Evolutionary conservation across 2,797 vertebrate genomes (phyloP).

Genomic region (Gila robusta): DNA sequence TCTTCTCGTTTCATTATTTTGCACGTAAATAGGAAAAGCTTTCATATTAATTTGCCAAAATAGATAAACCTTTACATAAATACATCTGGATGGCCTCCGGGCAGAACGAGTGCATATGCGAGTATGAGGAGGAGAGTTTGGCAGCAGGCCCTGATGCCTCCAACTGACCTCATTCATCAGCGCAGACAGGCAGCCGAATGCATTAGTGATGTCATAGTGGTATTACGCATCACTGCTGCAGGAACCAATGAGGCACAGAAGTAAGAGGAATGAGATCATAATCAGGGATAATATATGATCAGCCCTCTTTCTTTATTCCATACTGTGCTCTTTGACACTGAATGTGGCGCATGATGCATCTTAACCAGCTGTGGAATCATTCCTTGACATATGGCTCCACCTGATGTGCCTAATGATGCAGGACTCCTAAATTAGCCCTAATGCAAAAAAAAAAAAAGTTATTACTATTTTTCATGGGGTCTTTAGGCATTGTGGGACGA

Average conservation of each 20-base stretch:
- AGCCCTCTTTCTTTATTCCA: neutral
- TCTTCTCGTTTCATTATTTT: slow-evolving; percentile 3
- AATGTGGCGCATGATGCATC: slow-evolving; percentile 8
- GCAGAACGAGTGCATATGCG: slow-evolving; percentile 1
- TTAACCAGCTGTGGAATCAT: slow-evolving; percentile 34
- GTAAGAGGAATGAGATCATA: slow-evolving; percentile 42
- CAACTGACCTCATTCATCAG: slow-evolving; percentile 40
- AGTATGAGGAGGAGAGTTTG: slow-evolving; percentile 2
- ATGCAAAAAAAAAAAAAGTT: neutral
- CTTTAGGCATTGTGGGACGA: slow-evolving; percentile 7
- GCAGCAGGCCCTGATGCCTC: slow-evolving; percentile 37
- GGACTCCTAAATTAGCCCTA: neutral
- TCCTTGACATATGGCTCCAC: slow-evolving; percentile 11
- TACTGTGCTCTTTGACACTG: slow-evolving; percentile 28
- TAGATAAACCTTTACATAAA: neutral
- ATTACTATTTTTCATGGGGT: neutral
- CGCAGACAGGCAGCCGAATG: slow-evolving; percentile 23
- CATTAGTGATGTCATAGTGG: slow-evolving; percentile 45
- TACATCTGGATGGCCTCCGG: neutral
- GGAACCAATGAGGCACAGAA: slow-evolving; percentile 32
- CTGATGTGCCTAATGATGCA: slow-evolving; percentile 26
- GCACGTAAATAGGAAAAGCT: neutral
- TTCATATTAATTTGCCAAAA: slow-evolving; percentile 20
- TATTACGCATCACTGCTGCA: slow-evolving; percentile 36
- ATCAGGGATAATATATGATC: slow-evolving; percentile 23